A percentile compares a stretch with the other conserved stretches of the same genome.
Evolutionary conservation across 2,113 vertebrate genomes (phyloP).

Genomic region (Hyla sarda): DNA sequence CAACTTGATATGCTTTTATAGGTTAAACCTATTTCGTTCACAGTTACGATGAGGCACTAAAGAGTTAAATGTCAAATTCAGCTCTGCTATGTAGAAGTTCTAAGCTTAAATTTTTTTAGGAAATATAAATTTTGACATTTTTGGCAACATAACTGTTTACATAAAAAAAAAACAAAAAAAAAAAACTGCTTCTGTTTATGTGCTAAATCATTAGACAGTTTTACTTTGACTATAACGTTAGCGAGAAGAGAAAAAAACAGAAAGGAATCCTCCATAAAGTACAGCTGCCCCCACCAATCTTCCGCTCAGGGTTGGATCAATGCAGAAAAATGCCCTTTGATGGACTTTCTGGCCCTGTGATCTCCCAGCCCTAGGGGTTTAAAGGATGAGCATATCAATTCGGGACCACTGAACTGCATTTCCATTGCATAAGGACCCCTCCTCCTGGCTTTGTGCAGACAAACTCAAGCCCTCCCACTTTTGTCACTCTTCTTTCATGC

Average conservation of each 20-base stretch:
- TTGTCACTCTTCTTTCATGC: constrained; percentile 82
- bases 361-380: constrained; percentile 77
- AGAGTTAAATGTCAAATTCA: too few relatives aligned
- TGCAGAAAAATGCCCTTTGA: constrained; percentile 76
- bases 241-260: constrained; percentile 1
- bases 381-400: constrained; percentile 82
- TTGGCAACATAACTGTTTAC: neutral
- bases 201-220: neutral
- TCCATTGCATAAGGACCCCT: constrained; percentile 74
- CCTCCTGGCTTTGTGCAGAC: constrained; percentile 74
- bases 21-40: too few relatives aligned
- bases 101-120: too few relatives aligned
- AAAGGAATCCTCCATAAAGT: constrained; percentile 60
- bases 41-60: too few relatives aligned
- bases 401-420: constrained; percentile 83
- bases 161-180: too few relatives aligned
- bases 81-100: too few relatives aligned
- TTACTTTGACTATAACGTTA: constrained; percentile 42
- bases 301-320: constrained; percentile 75
- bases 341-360: constrained; percentile 78
- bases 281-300: constrained; percentile 68
- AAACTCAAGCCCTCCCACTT: constrained; percentile 75
- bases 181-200: neutral
- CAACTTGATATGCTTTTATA: too few relatives aligned
- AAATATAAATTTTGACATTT: too few relatives aligned